Percentiles rank a stretch among this genome's conserved stretches.
These are phyloP conservation scores for Rhamnusium bicolor DNA, from an alignment of 2,888 invertebrate genomes.

Conservation along the genomic window DNA sequence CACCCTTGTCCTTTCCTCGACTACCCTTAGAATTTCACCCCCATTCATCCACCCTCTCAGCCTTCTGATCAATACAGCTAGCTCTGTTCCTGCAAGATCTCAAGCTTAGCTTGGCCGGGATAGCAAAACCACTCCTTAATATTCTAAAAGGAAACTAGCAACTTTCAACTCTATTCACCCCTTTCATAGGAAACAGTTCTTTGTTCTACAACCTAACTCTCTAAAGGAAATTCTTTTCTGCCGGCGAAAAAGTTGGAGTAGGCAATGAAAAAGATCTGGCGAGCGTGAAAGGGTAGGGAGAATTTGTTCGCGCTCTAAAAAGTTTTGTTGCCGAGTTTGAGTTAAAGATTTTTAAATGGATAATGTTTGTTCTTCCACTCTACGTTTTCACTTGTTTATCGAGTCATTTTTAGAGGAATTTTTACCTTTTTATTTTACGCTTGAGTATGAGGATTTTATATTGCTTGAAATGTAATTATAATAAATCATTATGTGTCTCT, in stretches of 20 bases:
- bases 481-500: too few species aligned
- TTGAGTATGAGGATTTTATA: not conserved
- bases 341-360: constrained; percentile 45
- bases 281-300: constrained; percentile 40
- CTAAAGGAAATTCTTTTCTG: constrained; percentile 53
- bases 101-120: constrained; percentile 71
- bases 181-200: constrained; percentile 55
- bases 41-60: constrained; percentile 59
- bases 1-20: constrained; percentile 70
- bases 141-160: constrained; percentile 64
- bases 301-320: constrained; percentile 39
- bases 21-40: constrained; percentile 67
- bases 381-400: constrained; percentile 38
- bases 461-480: not conserved
- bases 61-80: constrained; percentile 71
- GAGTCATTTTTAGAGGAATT: constrained; percentile 9
- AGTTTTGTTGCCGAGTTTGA: constrained; percentile 38
- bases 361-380: constrained; percentile 42
- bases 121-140: constrained; percentile 70
- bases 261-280: constrained; percentile 51
- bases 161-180: constrained; percentile 61
- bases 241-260: constrained; percentile 48
- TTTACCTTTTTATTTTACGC: not conserved
- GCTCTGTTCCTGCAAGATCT: constrained; percentile 71
- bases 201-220: constrained; percentile 54